These are phyloP conservation scores for Nothocercus julius DNA, from an alignment of 2,113 vertebrate species.

Conservation along the genomic window DNA sequence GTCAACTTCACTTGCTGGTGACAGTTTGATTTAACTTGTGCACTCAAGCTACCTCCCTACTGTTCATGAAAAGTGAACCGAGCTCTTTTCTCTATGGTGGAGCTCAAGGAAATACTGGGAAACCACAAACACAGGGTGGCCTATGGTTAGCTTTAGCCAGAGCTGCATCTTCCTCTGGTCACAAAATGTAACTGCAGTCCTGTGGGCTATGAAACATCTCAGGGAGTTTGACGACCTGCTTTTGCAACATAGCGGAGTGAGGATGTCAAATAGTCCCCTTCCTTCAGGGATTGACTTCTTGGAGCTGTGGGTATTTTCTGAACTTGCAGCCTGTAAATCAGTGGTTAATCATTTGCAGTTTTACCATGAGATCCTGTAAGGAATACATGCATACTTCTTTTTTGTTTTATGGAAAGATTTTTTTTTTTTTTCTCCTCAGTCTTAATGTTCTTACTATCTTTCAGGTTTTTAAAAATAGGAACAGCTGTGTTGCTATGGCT, in stretches of 20 bases:
- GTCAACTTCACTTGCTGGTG: constrained; percentile 47
- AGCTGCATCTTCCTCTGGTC: background rate
- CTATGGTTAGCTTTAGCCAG: background rate
- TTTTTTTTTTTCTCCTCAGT: background rate
- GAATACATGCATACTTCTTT: background rate
- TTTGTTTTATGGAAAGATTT: background rate
- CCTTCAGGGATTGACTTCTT: background rate
- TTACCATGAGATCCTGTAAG: constrained; percentile 24
- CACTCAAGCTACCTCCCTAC: background rate
- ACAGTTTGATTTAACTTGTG: constrained; percentile 48
- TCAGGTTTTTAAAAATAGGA: constrained; percentile 79
- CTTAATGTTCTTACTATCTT: constrained; percentile 69
- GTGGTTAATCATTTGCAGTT: background rate
- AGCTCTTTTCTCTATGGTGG: background rate
- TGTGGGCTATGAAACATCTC: background rate
- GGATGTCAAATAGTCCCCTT: background rate
- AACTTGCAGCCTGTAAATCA: background rate
- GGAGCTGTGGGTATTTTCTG: background rate
- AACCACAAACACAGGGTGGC: background rate
- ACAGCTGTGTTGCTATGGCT: constrained; percentile 70
- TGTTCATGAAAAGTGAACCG: background rate
- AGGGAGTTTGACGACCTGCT: background rate
- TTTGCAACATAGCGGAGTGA: background rate
- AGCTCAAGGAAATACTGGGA: background rate
- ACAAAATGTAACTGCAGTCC: background rate